Base-by-base conservation (phyloP, 2,888 invertebrate genomes). In the Rhyacophila evoluta region DNA sequence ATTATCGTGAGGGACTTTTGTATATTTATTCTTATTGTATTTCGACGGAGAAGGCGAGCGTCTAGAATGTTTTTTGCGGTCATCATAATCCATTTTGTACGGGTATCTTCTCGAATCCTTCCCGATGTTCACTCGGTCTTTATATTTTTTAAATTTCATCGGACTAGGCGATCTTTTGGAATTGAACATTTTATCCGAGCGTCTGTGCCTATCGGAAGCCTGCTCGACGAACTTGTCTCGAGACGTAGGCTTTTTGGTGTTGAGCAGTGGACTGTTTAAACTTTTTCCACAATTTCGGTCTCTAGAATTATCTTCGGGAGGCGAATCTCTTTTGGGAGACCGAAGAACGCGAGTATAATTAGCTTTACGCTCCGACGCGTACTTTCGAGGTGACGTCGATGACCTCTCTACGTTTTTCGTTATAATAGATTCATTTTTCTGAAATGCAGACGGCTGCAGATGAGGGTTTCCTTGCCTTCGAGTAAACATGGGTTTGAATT, bases 331-430 rank as follows among this genome's bases (percentile, higher is more conserved):
- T n/a, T 11, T 28, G 3, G 69, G 69, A 5, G 69, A 69, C n/a
- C 69, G 69, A 33, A 69, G 69, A 33, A 69, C 28, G 1, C 69
- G 28, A 27, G 69, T 69, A 29, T 69, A 69, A 28, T 69, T 69
- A 8, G 69, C 15, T 2, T 28, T 25, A n/a, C 69, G 69, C 69
- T 69, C 29, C 27, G 29, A 33, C 0, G 69, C 69, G 1, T 27
- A 33, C 6, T 33, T 69, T n/a, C 19, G 27, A 3, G 27, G 10
- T 28, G 28, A 19, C 5, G 28, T 11, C 11, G 1, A 1, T 15
- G 27, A 10, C 19, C 25, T n/a, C 27, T 69, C 6, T 12, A 12
- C 25, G 27, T 29, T 69, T 0, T 11, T 2, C 15, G 8, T 19
- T 5, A 10, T 55, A 10, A 25, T 8, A 2, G 25, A 19, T 25